Evolutionary conservation across 2,888 invertebrate species (phyloP), one percentile per base, ranked within the genome.

Genomic region (Drosophila koepferae): DNA sequence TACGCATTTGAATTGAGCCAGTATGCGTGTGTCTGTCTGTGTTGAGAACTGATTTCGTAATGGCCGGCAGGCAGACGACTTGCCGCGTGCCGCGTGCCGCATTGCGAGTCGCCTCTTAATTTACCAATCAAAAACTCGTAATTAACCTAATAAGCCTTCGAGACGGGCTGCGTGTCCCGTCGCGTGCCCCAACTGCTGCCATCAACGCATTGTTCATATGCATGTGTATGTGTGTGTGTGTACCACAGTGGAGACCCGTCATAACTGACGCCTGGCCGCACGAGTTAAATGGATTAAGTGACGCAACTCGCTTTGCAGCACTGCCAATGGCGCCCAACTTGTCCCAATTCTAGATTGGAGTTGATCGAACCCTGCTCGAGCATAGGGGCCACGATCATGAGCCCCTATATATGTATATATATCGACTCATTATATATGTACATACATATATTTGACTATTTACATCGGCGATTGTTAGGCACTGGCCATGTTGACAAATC

Each of bases 51-150:
- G 87, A 87, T 87, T 87, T 89, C 81, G 88, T 86, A 87, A 85
- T 82, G 86, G 87, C 70, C 75, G 73, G 59, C 68, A 18, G 54
- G 56, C 53, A 16, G 53, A 20, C 81, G 55, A 68, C 84, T 74
- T 86, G 86, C 87, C 84, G 66, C 77, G 40, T 55, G 55, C 55
- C 76, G 87, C 86, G 76, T 86, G 86, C 89, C 84, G 66, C 77
- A 72, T 69, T 74, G 73, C 63, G 69, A 68, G 59, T 31, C 63
- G 54, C 77, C 76, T 80, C 89, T 87, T 82, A 83, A 89, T 89
- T 87, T 87, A 89, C 82, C 90, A 90, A 89, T 90, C 90, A 88
- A 88, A 88, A 90, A 88, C 84, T 88, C 90, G 86, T 88, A 88
- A 90, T 88, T 88, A 90, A 88, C 88, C 89, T 83, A 90, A 88